Conservation (phyloP, 2,113 vertebrate species). For the Ammodytes marinus region DNA sequence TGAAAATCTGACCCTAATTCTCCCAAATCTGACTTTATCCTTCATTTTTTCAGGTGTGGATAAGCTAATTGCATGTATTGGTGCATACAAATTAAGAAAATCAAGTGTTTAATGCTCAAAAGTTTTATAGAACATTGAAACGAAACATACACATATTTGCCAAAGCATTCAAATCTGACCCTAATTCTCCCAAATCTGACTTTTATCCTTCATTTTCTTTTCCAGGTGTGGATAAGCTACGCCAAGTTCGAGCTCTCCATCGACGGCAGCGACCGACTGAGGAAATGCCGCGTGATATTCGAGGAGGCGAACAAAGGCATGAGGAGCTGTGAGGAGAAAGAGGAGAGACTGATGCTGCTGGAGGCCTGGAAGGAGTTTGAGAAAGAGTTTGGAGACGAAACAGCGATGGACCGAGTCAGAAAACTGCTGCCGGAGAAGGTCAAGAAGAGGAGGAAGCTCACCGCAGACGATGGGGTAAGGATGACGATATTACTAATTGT, state of each 20-base stretch:
- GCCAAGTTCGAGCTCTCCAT: constrained; percentile 95
- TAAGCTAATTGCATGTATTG: too few relatives aligned
- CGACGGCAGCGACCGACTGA: constrained; percentile 83
- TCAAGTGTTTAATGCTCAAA: too few relatives aligned
- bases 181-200: background rate
- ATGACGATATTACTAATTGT: too few relatives aligned
- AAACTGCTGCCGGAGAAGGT: constrained; percentile 98
- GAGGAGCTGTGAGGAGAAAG: constrained; percentile 96
- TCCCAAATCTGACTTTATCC: too few relatives aligned
- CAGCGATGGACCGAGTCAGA: constrained; percentile 87
- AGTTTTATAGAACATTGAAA: too few relatives aligned
- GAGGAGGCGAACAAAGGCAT: constrained; percentile 96
- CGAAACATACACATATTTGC: background rate
- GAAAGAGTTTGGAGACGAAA: constrained; percentile 88
- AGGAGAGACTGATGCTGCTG: constrained; percentile 96
- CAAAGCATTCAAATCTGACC: background rate
- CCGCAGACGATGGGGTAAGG: constrained; percentile 97
- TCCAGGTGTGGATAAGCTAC: constrained; percentile 97
- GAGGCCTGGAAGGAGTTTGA: constrained; percentile 95
- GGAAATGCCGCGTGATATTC: constrained; percentile 90
- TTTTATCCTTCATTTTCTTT: background rate
- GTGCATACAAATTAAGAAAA: too few relatives aligned
- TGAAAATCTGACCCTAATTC: too few relatives aligned
- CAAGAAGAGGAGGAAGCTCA: constrained; percentile 98
- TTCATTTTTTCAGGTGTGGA: too few relatives aligned